Evolutionary conservation across 2,797 vertebrate species (phyloP), one percentile per base, ranked within the genome.

Genomic region (Enteromius radiatus): DNA sequence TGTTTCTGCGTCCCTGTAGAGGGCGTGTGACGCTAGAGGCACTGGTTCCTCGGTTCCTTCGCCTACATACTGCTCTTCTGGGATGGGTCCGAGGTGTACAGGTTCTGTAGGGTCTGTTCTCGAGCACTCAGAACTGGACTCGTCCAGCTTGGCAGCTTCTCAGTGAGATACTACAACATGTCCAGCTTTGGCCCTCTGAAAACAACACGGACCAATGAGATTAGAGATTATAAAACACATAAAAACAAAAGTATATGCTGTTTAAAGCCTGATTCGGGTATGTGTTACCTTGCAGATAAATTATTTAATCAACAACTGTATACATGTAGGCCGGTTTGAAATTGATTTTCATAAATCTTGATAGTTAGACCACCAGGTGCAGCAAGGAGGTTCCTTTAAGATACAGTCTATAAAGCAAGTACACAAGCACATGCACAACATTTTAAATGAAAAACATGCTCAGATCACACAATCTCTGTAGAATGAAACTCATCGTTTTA

Each of bases 71-170:
- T 96, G 96, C 86, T 98, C 96, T 90, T 99, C 97, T 0, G 92
- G 89, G 86, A 89, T 69, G 91, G 15, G 88, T 31, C 88, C 89
- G 1, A 84, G 88, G 84, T 95, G 93, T 0, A 90, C 89, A 64
- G 95, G 92, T 90, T 93, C 95, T 1, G 92, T 63, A 89, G 91
- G 90, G 88, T 93, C 94, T 92, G 82, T 92, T 90, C 92, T 92
- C 91, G 93, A 86, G 88, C 91, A 92, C 91, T 94, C 94, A 91
- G 92, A 91, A 93, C 91, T 96, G 93, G 94, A 95, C 95, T 96
- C 90, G 95, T 97, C 98, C 98, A 99, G 97, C 95, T 97, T 99
- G 97, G 95, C 96, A 96, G 93, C 95, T 96, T 96, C 89, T 98
- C 95, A 97, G 64, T 31, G 5, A 61, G 59, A 52, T 68, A 49